Conservation (phyloP, 2,888 invertebrate species). For the Dioctria rufipes region DNA sequence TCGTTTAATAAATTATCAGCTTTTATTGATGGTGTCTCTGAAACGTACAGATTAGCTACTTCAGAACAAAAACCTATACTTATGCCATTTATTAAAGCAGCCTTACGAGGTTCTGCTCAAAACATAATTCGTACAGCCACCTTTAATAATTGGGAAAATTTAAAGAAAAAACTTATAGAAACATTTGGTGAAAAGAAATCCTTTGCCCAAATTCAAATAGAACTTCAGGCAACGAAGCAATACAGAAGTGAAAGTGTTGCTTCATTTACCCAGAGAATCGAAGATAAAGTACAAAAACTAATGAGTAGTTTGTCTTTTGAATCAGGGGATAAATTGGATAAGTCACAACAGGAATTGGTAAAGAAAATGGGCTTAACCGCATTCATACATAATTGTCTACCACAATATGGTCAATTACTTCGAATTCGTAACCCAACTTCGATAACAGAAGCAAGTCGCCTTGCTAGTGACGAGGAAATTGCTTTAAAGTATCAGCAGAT, state of each 20-base stretch:
- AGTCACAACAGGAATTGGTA: constrained; percentile 13
- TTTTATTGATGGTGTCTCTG: constrained; percentile 2
- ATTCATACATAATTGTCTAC: neutral
- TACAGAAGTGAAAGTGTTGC: neutral
- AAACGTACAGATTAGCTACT: neutral
- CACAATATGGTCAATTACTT: neutral
- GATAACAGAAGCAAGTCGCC: constrained; percentile 8
- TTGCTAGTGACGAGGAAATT: too few species aligned
- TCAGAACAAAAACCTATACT: neutral
- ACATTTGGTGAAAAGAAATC: constrained; percentile 9
- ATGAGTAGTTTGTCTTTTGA: constrained; percentile 4
- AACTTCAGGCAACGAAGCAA: neutral
- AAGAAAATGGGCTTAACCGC: constrained; percentile 10
- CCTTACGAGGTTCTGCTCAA: constrained; percentile 16
- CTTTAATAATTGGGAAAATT: constrained; percentile 5
- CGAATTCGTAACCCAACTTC: constrained; percentile 8
- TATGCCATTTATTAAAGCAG: constrained; percentile 15
- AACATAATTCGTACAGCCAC: neutral
- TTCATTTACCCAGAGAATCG: constrained; percentile 14
- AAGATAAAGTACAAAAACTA: constrained; percentile 6
- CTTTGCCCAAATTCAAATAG: constrained; percentile 17
- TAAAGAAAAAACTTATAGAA: constrained; percentile 16
- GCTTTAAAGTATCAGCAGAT: neutral
- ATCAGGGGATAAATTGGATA: neutral
- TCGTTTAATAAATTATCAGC: neutral